A percentile compares a stretch with the other conserved stretches of the same genome.
Conservation (phyloP, 2,797 vertebrate species). For the Typhlichthys eigenmanni region DNA sequence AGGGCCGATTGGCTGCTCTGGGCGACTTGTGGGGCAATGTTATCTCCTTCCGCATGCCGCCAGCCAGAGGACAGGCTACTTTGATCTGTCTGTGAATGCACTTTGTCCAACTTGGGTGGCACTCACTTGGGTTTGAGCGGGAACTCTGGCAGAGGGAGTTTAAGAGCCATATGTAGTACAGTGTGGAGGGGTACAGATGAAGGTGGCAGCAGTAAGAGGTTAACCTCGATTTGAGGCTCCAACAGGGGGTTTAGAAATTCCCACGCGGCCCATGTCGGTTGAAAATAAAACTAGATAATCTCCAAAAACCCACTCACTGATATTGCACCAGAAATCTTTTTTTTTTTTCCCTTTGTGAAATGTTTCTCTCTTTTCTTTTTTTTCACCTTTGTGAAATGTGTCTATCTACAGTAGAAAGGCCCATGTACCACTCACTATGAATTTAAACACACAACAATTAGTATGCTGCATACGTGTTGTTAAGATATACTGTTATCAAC, state of each 20-base stretch:
- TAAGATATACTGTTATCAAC: neutral
- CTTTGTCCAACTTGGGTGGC: conserved; percentile 70
- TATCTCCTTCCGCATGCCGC: conserved; percentile 70
- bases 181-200: conserved; percentile 57
- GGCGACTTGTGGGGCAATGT: conserved; percentile 59
- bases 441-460: too few relatives aligned
- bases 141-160: conserved; percentile 32
- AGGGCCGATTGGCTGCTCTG: conserved; percentile 24
- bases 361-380: too few relatives aligned
- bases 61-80: conserved; percentile 59
- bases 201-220: conserved; percentile 74
- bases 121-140: conserved; percentile 43
- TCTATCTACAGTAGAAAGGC: too few relatives aligned
- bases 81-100: conserved; percentile 56
- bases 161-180: conserved; percentile 46
- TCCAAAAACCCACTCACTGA: conserved; percentile 71
- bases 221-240: conserved; percentile 71
- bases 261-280: conserved; percentile 39
- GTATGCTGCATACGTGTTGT: neutral
- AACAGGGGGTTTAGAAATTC: conserved; percentile 45
- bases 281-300: conserved; percentile 42
- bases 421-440: too few relatives aligned
- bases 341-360: conserved; percentile 17
- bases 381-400: conserved; percentile 20
- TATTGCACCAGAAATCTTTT: conserved; percentile 53